Base-by-base conservation (phyloP, 2,888 invertebrate genomes). In the Cryptus viduatorius region DNA sequence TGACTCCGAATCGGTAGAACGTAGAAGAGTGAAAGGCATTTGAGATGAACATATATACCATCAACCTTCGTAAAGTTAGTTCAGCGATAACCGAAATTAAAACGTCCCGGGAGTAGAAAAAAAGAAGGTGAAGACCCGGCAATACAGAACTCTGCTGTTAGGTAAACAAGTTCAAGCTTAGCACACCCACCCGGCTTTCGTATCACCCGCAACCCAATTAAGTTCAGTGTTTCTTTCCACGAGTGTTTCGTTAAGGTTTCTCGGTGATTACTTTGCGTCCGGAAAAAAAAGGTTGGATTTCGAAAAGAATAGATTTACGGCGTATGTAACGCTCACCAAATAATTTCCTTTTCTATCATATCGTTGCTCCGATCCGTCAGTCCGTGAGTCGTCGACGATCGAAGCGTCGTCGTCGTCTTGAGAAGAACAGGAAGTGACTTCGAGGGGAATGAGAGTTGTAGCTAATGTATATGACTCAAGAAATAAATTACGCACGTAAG, bases 401-500 rank as follows among this genome's bases (percentile, higher is more conserved):
- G 44, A 61, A 48, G 14, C 7, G 7, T 37, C 48, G 16, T 4
- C 19, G 12, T 31, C 44, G 59, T 44, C 59, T 48, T 29, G 61
- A 48, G 37, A 64, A 48, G 64, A 64, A 64, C 73, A 24, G 73
- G 73, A 75, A 61, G 64, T 75, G 37, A 59, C 19, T 44, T 71
- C 50, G 46, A n/a, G 59, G 59, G n/a, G 48, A 64, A 50, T 7
- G 12, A 50, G 48, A n/a, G 16, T 31, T 8, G 46, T 31, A 48
- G 37, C 19, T 16, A 37, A 64, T 16, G 16, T n/a, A 31, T 72
- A 86, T 87, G 88, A 87, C 77, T 88, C 89, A 86, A 83, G 79
- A 85, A 85, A 78, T 83, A 82, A 88, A 89, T 87, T 88, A 87
- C 88, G 87, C 31, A 19, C 64, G 64, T 19, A 31, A 31, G 61